phyloP scores from a whole-genome alignment of 2,113 vertebrate genomes.

The Callipepla californica region DNA sequence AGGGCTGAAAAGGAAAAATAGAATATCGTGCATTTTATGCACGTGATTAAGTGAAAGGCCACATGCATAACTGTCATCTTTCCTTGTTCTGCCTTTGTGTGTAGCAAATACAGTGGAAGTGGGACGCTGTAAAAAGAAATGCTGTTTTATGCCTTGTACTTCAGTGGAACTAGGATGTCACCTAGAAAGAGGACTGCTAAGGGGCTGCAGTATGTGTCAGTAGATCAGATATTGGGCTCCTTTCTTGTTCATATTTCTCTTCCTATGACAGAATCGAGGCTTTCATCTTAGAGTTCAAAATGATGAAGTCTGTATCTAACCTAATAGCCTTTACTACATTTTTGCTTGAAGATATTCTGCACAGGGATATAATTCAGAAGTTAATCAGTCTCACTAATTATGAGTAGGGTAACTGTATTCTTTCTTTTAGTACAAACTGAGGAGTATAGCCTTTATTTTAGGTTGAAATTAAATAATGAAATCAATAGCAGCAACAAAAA shows the following conservation, averaged over 20 bases:
- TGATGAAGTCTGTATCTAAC: not conserved
- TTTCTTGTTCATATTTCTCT: not conserved
- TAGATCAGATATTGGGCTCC: not conserved
- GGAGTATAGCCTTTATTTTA: not conserved
- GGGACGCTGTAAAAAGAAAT: not conserved
- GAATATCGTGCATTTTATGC: not conserved
- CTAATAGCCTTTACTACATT: not conserved
- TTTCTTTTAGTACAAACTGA: not conserved
- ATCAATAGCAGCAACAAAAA: not conserved
- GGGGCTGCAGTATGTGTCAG: not conserved
- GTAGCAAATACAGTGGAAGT: not conserved
- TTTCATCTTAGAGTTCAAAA: not conserved
- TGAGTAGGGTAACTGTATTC: not conserved
- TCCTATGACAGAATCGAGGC: not conserved
- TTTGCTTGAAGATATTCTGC: not conserved
- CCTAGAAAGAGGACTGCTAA: not conserved
- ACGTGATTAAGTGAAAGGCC: not conserved
- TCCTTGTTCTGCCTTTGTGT: not conserved
- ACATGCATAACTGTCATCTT: fast-evolving
- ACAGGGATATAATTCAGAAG: not conserved
- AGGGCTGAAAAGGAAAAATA: not conserved
- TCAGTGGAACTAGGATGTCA: not conserved
- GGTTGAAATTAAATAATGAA: not conserved
- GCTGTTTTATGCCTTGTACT: not conserved
- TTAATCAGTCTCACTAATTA: not conserved